Evolutionary conservation across 2,113 vertebrate species (phyloP).

Genomic region (Strix uralensis): DNA sequence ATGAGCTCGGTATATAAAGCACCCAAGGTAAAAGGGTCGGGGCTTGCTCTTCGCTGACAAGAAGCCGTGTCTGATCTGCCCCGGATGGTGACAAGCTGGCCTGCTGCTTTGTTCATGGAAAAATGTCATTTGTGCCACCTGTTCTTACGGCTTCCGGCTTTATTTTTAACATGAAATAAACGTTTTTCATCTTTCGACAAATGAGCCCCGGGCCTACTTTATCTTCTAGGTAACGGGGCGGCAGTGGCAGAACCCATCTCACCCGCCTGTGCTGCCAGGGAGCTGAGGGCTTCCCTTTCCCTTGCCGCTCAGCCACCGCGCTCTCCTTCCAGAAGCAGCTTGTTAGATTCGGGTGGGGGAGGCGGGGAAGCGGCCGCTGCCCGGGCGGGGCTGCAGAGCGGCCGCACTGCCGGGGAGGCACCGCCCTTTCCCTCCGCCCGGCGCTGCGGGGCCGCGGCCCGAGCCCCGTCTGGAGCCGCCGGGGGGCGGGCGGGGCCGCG

Average conservation of each 20-base stretch:
- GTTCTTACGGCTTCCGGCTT: neutral
- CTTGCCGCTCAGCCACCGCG: accelerated
- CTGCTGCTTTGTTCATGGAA: neutral
- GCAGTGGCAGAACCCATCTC: accelerated
- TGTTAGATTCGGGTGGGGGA: accelerated
- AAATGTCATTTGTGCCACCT: neutral
- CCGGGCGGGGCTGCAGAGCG: too few relatives aligned
- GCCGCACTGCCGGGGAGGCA: too few relatives aligned
- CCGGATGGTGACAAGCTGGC: accelerated
- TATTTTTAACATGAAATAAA: neutral
- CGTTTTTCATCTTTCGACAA: neutral
- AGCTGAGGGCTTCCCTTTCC: too few relatives aligned
- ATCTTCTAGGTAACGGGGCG: too few relatives aligned
- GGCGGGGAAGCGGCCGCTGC: neutral
- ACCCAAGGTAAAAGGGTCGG: accelerated
- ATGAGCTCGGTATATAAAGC: neutral
- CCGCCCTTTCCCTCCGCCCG: neutral
- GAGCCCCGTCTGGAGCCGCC: too few relatives aligned
- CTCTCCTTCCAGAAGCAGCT: too few relatives aligned
- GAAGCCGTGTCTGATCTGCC: accelerated
- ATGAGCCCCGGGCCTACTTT: neutral
- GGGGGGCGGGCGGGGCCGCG: too few relatives aligned
- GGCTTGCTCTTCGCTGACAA: neutral
- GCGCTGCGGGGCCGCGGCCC: neutral
- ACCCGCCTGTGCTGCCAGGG: accelerated